These are phyloP conservation scores for Tachyglossus aculeatus DNA, from an alignment of 2,797 vertebrate species.

Conservation along the genomic window DNA sequence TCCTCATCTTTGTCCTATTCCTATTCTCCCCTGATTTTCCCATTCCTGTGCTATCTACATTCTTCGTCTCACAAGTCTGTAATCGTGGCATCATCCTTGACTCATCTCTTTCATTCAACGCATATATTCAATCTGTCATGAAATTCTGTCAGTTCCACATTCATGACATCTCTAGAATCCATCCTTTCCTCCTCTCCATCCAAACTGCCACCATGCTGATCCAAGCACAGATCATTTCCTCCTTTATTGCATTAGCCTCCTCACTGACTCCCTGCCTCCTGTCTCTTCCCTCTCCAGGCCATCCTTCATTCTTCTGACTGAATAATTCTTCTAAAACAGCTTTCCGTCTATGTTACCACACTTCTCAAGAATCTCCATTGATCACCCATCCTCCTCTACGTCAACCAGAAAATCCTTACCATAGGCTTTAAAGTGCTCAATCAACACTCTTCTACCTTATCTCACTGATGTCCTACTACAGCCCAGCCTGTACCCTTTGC, in stretches of 20 bases:
- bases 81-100: background rate
- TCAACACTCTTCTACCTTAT: too few species aligned
- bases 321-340: background rate
- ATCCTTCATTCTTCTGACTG: background rate
- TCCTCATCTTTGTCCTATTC: background rate
- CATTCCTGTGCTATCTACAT: background rate
- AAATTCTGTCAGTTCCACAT: background rate
- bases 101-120: background rate
- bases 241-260: background rate
- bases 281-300: background rate
- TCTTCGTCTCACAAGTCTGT: background rate
- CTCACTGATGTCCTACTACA: too few species aligned
- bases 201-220: too few species aligned
- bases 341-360: too few species aligned
- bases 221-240: background rate
- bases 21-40: background rate
- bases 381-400: too few species aligned
- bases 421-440: too few species aligned
- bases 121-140: background rate
- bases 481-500: too few species aligned
- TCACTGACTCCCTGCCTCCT: background rate
- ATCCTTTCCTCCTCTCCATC: too few species aligned
- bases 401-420: too few species aligned
- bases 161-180: background rate
- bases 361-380: too few species aligned